A percentile compares a stretch with the other conserved stretches of the same genome.
phyloP scores from a whole-genome alignment of 2,797 vertebrate species.

The Notamacropus eugenii region DNA sequence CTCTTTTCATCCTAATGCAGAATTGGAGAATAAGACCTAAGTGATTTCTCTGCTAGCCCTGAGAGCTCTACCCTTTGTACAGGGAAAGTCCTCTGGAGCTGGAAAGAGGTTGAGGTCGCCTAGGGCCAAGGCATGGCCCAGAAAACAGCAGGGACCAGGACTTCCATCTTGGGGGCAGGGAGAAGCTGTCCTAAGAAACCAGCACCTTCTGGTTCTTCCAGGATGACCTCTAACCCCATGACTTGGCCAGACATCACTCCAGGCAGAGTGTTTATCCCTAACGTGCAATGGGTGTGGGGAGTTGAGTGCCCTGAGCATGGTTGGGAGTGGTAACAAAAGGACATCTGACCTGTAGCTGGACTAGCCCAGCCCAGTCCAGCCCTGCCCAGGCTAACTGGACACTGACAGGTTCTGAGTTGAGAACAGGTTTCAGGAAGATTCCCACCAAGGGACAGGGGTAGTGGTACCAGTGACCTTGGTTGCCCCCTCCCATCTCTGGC shows the following conservation, averaged over 20 bases:
- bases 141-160: background rate
- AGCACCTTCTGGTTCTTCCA: background rate
- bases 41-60: background rate
- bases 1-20: background rate
- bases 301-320: background rate
- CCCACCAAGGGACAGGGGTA: background rate
- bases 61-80: background rate
- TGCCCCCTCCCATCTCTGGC: background rate
- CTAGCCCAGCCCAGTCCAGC: background rate
- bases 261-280: background rate
- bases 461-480: background rate
- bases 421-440: background rate
- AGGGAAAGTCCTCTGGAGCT: background rate
- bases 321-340: background rate
- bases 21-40: background rate
- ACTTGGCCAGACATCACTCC: background rate
- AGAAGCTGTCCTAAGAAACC: background rate
- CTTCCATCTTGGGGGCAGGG: background rate
- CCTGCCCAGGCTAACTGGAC: background rate
- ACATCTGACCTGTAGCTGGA: background rate
- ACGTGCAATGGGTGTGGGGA: background rate
- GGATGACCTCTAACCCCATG: background rate
- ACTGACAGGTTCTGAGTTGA: background rate
- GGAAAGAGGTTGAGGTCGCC: background rate
- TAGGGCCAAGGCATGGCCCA: background rate